phyloP scores from a whole-genome alignment of 2,797 vertebrate species.

The Acrossocheilus fasciatus region DNA sequence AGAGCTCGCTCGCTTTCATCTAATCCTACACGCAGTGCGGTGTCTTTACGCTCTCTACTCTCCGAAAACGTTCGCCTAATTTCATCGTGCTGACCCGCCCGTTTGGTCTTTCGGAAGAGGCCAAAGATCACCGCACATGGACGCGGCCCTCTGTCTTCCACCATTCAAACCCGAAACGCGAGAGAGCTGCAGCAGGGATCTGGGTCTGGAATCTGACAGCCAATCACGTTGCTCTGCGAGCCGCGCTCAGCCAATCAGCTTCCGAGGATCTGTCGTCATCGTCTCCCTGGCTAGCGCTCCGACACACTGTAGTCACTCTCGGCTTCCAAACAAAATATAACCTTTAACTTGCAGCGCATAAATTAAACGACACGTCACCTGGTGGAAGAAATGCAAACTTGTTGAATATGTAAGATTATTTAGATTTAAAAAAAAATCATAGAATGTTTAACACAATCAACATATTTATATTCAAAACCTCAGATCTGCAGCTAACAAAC shows the following conservation, averaged over 20 bases:
- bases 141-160: constrained; percentile 56
- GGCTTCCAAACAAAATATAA: constrained; percentile 9
- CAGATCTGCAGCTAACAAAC: neutral
- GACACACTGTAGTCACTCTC: neutral
- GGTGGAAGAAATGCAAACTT: neutral
- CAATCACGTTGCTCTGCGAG: constrained; percentile 70
- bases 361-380: neutral
- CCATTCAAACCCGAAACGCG: constrained; percentile 60
- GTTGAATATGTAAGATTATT: neutral
- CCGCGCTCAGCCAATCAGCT: constrained; percentile 68
- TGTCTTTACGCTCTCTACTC: constrained; percentile 55
- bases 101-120: neutral
- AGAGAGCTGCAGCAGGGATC: constrained; percentile 62
- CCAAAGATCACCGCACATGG: constrained; percentile 58
- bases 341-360: neutral
- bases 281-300: neutral
- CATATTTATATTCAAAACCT: neutral
- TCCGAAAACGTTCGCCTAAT: constrained; percentile 62
- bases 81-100: constrained; percentile 68
- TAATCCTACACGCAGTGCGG: constrained; percentile 59
- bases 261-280: constrained; percentile 36
- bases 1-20: constrained; percentile 45
- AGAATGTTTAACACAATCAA: neutral
- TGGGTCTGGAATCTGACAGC: constrained; percentile 59
- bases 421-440: neutral